Evolutionary conservation across 2,113 vertebrate genomes (phyloP), one percentile per base, ranked within the genome.

Genomic region (Microtus oregoni): DNA sequence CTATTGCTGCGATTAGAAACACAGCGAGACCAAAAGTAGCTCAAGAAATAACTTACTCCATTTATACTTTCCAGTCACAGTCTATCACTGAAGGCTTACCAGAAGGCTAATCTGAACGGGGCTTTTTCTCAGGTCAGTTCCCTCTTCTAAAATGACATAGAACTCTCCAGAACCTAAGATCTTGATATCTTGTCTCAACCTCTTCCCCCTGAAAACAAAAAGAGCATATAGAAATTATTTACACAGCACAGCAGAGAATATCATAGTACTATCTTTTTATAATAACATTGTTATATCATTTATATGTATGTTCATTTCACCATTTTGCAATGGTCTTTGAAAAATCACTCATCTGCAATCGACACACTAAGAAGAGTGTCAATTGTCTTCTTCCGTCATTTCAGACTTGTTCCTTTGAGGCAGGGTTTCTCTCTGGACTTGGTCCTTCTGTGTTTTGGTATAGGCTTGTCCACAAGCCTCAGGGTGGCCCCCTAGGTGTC

Each of bases 271-370:
- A 44, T 73, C 52, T 94, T 89, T 96, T 30, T 47, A 73, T 55
- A 26, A 55, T 70, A 79, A 89, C 17, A 26, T 17, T n/a, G 83
- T 89, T 72, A 41, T 63, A 44, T 81, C 85, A 52, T 65, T 85
- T 72, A 86, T 82, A 38, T 24, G 5, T 95, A 81, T 50, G 86
- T 75, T 86, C 94, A 70, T 78, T 28, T 67, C 91, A 87, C 77
- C 89, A 65, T 20, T 92, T 81, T 90, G 65, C 17, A 70, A 26
- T 91, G 89, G 76, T 24, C 68, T 47, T 95, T 94, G 65, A 94
- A 92, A 86, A 70, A 32, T 13, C 9, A 82, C 82, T 75, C n/a
- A 78, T 61, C 41, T 79, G 15, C 38, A 61, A 0, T 38, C 14
- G 35, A 58, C 20, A 82, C 47, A 17, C 47, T 0, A 7, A 52